Conservation (phyloP, 1,140 invertebrate species). For the Mycetomoellerius zeteki region DNA sequence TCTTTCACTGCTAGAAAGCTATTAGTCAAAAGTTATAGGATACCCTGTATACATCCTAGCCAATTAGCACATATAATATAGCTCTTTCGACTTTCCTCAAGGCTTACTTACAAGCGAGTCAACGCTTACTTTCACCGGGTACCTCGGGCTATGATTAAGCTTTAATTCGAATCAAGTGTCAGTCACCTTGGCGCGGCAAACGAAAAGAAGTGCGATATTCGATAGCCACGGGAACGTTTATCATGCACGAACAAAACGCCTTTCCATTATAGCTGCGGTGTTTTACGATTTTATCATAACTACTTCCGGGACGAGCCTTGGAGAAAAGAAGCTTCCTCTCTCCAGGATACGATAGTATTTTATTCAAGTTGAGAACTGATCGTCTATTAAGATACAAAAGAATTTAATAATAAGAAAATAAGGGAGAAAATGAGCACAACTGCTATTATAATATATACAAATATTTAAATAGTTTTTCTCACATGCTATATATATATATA, state of each 20-base stretch:
- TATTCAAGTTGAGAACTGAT: neutral
- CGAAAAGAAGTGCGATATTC: conserved; percentile 24
- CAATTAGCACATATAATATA: neutral
- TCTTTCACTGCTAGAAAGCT: too few species aligned
- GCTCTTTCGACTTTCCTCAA: neutral
- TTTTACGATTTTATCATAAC: conserved; percentile 48
- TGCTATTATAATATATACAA: too few species aligned
- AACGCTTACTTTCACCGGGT: conserved; percentile 42
- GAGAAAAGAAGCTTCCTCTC: conserved; percentile 34
- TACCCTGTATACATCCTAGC: neutral
- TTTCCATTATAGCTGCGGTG: conserved; percentile 24
- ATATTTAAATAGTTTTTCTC: too few species aligned
- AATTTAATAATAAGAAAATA: neutral
- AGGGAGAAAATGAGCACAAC: neutral
- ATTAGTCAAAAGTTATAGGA: too few species aligned
- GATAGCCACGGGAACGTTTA: conserved; percentile 43
- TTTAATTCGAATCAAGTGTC: conserved; percentile 41
- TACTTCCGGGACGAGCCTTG: conserved; percentile 19
- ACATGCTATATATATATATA: too few species aligned
- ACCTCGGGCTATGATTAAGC: conserved; percentile 26
- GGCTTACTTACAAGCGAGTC: neutral
- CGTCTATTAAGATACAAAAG: conserved; percentile 30
- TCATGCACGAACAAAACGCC: conserved; percentile 24
- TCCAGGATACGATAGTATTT: neutral
- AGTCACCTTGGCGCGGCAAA: conserved; percentile 21